Conservation (phyloP, 2,797 vertebrate species). For the Scolopax rusticola region DNA sequence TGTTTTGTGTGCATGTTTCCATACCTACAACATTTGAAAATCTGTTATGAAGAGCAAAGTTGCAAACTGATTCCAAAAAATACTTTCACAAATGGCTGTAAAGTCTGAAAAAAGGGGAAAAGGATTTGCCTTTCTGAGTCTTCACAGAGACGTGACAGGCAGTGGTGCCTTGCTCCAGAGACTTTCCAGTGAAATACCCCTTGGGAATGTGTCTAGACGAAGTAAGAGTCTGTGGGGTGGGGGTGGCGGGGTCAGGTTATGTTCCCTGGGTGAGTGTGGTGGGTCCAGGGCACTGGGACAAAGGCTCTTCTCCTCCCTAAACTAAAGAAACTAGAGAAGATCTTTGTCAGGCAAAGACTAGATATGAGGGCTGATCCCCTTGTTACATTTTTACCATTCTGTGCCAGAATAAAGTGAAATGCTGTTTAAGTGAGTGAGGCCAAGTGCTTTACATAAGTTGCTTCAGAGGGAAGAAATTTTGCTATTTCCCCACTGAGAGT, state of each 20-base stretch:
- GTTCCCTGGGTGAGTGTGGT: background rate
- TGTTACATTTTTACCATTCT: background rate
- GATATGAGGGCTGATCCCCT: background rate
- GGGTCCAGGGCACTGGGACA: background rate
- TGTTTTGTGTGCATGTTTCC: background rate
- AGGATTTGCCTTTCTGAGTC: background rate
- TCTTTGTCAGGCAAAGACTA: background rate
- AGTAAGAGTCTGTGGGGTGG: background rate
- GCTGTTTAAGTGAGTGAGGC: background rate
- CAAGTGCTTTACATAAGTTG: background rate
- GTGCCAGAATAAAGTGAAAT: background rate
- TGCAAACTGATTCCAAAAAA: slow-evolving; percentile 5
- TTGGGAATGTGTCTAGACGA: slow-evolving; percentile 33
- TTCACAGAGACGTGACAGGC: background rate
- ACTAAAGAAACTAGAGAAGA: background rate
- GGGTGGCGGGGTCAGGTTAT: background rate
- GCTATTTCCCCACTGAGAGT: background rate
- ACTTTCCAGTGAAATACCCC: background rate
- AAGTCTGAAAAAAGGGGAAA: background rate
- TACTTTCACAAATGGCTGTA: background rate
- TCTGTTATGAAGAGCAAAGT: background rate
- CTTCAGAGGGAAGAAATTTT: background rate
- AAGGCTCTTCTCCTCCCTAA: slow-evolving; percentile 5
- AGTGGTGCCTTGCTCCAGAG: background rate
- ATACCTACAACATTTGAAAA: background rate